Percentiles rank a stretch among this genome's conserved stretches.
Conservation (phyloP, 1,140 invertebrate species). For the Aphis gossypii region DNA sequence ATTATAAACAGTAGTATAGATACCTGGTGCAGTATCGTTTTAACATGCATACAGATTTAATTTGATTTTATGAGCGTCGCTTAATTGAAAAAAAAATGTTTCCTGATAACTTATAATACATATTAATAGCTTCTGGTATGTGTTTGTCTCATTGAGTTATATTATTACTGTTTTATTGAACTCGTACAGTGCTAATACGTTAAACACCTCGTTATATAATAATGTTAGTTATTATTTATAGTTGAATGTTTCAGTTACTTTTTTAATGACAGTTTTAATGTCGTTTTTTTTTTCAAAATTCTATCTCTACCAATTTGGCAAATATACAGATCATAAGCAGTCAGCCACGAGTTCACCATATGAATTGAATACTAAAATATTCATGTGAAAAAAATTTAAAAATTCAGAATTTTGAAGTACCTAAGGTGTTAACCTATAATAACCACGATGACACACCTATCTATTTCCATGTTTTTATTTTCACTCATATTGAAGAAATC, state of each 20-base stretch:
- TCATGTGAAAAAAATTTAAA: too few relatives aligned
- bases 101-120: background rate
- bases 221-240: background rate
- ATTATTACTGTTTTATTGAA: background rate
- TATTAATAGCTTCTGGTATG: background rate
- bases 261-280: background rate
- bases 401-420: too few relatives aligned
- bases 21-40: background rate
- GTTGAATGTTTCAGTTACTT: background rate
- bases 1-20: background rate
- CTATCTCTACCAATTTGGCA: background rate
- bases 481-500: too few relatives aligned
- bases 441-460: too few relatives aligned
- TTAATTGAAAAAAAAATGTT: background rate
- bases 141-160: background rate
- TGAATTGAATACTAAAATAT: too few relatives aligned
- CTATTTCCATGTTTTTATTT: too few relatives aligned
- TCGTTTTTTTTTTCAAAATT: background rate
- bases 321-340: too few relatives aligned
- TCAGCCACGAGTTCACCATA: background rate
- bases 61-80: background rate
- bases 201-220: background rate
- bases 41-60: background rate
- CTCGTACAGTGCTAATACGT: background rate
- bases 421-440: too few relatives aligned